Conservation (phyloP, 2,797 vertebrate genomes). For the Cyclura pinguis region DNA sequence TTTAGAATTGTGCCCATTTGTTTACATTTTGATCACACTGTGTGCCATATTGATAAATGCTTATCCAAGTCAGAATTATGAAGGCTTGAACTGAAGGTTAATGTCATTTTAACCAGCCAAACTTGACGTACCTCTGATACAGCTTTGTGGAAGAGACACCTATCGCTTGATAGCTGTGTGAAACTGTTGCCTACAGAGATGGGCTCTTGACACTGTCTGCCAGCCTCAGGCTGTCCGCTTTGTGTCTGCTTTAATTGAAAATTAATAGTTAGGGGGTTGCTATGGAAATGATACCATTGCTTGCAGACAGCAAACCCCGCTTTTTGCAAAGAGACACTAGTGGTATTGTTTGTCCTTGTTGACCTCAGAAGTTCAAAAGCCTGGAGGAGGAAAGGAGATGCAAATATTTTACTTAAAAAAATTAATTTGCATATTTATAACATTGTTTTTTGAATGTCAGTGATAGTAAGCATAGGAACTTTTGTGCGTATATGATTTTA, state of each 20-base stretch:
- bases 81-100: conserved; percentile 84
- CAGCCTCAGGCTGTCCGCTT: conserved; percentile 89
- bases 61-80: conserved; percentile 78
- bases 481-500: conserved; percentile 75
- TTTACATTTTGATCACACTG: conserved; percentile 74
- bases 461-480: conserved; percentile 79
- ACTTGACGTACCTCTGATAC: conserved; percentile 82
- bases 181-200: conserved; percentile 88
- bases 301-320: conserved; percentile 88
- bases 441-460: conserved; percentile 85
- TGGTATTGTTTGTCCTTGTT: conserved; percentile 98
- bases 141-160: conserved; percentile 83
- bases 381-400: conserved; percentile 89
- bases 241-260: conserved; percentile 97
- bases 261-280: conserved; percentile 94
- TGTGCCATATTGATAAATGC: conserved; percentile 75
- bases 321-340: conserved; percentile 94
- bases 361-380: conserved; percentile 97
- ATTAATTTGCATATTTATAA: conserved; percentile 87
- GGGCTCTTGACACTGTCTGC: conserved; percentile 91
- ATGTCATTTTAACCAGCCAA: conserved; percentile 85
- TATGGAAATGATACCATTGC: conserved; percentile 91
- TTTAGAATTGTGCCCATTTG: conserved; percentile 73
- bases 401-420: conserved; percentile 91
- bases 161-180: conserved; percentile 86